Conservation (phyloP, 2,888 invertebrate genomes). For the Prostheceraeus crozeri region DNA sequence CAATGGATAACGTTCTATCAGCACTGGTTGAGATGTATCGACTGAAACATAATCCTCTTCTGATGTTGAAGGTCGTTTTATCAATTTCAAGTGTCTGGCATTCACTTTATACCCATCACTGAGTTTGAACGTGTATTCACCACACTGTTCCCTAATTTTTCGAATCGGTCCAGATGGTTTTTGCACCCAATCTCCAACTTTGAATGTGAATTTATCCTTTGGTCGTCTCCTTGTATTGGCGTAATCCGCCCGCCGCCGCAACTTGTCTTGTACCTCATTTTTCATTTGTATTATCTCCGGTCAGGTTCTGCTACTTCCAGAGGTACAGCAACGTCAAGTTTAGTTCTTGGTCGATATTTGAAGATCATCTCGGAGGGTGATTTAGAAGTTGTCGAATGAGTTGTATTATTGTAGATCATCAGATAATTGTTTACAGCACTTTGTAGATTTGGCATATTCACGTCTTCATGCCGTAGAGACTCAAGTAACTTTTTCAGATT, state of each 20-base stretch:
- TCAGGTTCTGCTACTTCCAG: no score
- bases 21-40: neutral
- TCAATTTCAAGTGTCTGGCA: constrained; percentile 24
- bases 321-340: constrained; percentile 10
- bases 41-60: constrained; percentile 24
- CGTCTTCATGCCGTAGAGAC: neutral
- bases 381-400: constrained; percentile 19
- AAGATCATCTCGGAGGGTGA: constrained; percentile 24
- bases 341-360: constrained; percentile 23
- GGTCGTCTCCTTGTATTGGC: constrained; percentile 22
- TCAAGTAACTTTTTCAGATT: constrained; percentile 9
- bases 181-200: constrained; percentile 13
- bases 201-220: neutral
- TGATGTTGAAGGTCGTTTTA: constrained; percentile 24
- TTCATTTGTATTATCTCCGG: no score
- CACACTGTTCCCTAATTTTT: constrained; percentile 4
- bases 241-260: constrained; percentile 14
- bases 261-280: neutral
- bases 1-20: constrained; percentile 22
- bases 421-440: constrained; percentile 21
- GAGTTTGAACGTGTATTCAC: constrained; percentile 21
- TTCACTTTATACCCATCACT: constrained; percentile 28
- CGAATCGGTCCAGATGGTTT: constrained; percentile 20
- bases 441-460: constrained; percentile 9
- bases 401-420: constrained; percentile 9